phyloP scores from a whole-genome alignment of 2,113 vertebrate genomes.

The Chionomys nivalis region DNA sequence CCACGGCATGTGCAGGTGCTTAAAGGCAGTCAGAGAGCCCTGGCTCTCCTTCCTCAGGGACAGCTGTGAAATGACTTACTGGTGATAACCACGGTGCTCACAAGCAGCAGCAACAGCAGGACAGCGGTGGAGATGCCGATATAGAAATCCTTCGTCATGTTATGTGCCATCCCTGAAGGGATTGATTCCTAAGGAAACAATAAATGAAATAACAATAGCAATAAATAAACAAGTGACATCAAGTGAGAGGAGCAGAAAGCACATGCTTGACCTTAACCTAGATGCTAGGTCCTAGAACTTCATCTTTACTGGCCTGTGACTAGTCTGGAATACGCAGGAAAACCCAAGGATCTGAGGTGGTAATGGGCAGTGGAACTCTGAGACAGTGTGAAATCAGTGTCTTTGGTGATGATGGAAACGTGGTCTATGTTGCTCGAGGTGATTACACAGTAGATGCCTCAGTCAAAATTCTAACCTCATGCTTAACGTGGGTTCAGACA shows the following conservation, averaged over 20 bases:
- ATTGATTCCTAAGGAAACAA: background rate
- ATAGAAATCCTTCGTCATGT: background rate
- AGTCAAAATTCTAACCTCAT: background rate
- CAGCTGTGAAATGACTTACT: background rate
- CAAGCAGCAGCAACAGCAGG: background rate
- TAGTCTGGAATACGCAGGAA: background rate
- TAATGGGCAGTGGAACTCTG: background rate
- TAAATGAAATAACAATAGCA: background rate
- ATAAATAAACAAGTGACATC: background rate
- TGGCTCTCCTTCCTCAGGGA: background rate
- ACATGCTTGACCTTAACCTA: background rate
- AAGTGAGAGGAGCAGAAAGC: background rate
- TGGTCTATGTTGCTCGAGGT: background rate
- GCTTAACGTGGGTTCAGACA: background rate
- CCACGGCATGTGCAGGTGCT: accelerated
- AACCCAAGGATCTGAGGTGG: background rate
- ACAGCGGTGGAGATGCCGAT: background rate
- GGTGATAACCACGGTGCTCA: background rate
- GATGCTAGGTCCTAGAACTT: background rate
- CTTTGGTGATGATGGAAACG: background rate
- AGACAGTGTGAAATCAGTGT: background rate
- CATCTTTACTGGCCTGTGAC: background rate
- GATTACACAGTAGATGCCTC: background rate
- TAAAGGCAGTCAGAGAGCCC: background rate
- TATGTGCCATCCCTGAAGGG: background rate